Evolutionary conservation across 2,888 invertebrate species (phyloP).

Genomic region (Rhagonycha fulva): DNA sequence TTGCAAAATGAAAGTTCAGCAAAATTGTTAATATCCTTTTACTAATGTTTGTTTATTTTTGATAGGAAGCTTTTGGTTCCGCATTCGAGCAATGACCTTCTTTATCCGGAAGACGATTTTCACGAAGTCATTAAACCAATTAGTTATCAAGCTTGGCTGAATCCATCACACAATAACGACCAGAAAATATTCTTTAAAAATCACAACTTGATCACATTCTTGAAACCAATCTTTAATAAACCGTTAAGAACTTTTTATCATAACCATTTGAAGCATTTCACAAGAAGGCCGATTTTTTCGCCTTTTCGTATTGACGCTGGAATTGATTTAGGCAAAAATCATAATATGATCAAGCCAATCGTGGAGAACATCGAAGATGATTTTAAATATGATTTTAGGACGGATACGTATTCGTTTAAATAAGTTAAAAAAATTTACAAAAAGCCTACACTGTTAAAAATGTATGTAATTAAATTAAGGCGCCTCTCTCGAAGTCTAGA

Average conservation of each 20-base stretch:
- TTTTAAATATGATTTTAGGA: conserved; percentile 52
- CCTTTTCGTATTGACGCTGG: background rate
- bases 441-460: background rate
- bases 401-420: conserved; percentile 36
- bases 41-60: background rate
- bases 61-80: background rate
- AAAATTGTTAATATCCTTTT: background rate
- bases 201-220: background rate
- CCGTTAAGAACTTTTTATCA: background rate
- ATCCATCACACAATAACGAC: background rate
- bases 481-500: no score
- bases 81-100: background rate
- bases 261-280: background rate
- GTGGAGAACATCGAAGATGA: conserved; percentile 49
- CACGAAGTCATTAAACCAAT: background rate
- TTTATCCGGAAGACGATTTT: background rate
- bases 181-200: background rate
- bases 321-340: background rate
- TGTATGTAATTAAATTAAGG: background rate
- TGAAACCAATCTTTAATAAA: background rate
- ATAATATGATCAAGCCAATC: conserved; percentile 47
- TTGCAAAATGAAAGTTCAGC: background rate
- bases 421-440: background rate
- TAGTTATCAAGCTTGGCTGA: background rate
- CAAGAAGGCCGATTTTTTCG: background rate